A percentile compares a stretch with the other conserved stretches of the same genome.
These are phyloP conservation scores for Arctopsyche grandis DNA, from an alignment of 1,140 invertebrate species.

Conservation along the genomic window DNA sequence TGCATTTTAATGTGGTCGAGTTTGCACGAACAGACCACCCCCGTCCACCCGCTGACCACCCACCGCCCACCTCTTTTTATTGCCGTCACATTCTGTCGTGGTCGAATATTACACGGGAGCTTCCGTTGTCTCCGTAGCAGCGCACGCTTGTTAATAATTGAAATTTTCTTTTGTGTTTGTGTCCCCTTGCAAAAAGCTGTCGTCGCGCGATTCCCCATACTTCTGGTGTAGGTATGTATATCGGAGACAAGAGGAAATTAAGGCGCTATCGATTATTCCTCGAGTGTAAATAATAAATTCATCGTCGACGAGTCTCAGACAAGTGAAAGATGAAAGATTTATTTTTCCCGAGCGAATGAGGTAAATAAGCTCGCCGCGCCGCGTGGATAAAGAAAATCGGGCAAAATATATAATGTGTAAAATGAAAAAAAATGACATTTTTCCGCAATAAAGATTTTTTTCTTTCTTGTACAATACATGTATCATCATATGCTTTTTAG, in stretches of 20 bases:
- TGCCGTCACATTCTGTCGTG: slow-evolving; percentile 10
- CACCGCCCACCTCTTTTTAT: slow-evolving; percentile 16
- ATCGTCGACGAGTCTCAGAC: background rate
- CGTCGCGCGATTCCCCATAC: too few species aligned
- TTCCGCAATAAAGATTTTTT: background rate
- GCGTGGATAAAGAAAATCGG: background rate
- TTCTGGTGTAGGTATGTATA: background rate
- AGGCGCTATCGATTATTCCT: background rate
- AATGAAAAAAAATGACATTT: background rate
- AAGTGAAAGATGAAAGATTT: slow-evolving; percentile 1
- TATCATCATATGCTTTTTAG: too few species aligned
- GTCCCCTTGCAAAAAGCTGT: too few species aligned
- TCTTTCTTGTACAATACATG: too few species aligned
- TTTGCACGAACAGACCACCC: background rate
- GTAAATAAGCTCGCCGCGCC: background rate
- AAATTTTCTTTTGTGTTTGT: too few species aligned
- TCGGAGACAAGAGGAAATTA: background rate
- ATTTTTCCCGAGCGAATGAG: slow-evolving; percentile 2
- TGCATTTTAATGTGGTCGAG: slow-evolving; percentile 38
- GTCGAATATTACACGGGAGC: background rate
- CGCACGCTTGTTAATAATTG: too few species aligned
- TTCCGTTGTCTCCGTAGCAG: background rate
- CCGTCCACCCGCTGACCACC: background rate
- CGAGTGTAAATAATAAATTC: slow-evolving; percentile 2
- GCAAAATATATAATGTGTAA: too few species aligned